Base-by-base conservation (phyloP, 1,140 invertebrate species). In the Pachypeltis micranthus region DNA sequence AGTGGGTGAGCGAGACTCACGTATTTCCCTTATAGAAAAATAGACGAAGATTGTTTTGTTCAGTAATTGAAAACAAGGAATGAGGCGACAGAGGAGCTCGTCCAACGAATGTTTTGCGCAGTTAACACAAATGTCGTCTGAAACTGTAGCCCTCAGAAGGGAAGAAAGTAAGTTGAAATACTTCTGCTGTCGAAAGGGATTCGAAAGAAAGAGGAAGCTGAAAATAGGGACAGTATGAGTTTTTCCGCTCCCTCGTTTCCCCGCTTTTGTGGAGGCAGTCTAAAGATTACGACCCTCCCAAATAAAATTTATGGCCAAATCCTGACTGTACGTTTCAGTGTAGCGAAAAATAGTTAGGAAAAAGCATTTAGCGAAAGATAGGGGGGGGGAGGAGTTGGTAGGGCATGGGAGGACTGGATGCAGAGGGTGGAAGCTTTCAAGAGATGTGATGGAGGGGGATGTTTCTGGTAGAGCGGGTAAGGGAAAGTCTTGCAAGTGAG, bases 331-430 rank as follows among this genome's bases (percentile, higher is more conserved):
- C 31, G 31, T 56, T 56, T 54, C 47, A n/a, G 4, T 25, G 54
- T 56, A 56, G 54, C 19, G 54, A 56, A 56, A 56, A 56, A 56
- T 56, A 56, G 54, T 56, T 56, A 56, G 25, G 21, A 25, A 25
- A 19, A 56, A 56, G 54, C 54, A 56, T 25, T 56, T 56, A 56
- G 19, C 19, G 25, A 56, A 56, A 25, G 54, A 56, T 47, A 19
- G n/a, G 44, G 44, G 34, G 14, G 24, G 44, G 44, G 44, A n/a
- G n/a, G n/a, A n/a, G n/a, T n/a, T n/a, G n/a, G n/a, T n/a, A n/a
- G n/a, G n/a, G n/a, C n/a, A n/a, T n/a, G n/a, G n/a, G n/a, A n/a
- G n/a, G n/a, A n/a, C n/a, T n/a, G n/a, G n/a, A n/a, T n/a, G n/a
- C n/a, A n/a, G n/a, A n/a, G n/a, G n/a, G 31, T 7, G 21, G 54